Evolutionary conservation across 1,140 invertebrate genomes (phyloP).

Genomic region (Tetramorium simillimum): DNA sequence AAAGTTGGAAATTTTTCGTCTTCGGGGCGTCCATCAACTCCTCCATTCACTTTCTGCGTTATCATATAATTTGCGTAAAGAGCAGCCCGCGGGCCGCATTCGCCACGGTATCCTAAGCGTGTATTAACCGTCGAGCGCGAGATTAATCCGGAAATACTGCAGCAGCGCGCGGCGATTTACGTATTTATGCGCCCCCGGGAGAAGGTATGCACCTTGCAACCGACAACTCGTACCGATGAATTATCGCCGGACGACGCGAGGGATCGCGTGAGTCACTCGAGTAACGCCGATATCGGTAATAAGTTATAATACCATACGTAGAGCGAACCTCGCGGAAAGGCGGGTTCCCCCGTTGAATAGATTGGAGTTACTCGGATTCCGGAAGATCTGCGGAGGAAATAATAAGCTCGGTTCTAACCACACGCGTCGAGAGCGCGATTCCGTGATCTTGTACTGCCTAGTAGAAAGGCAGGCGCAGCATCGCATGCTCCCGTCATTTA

Average conservation of each 20-base stretch:
- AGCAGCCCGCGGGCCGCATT: slow-evolving; percentile 22
- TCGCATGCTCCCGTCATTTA: not conserved
- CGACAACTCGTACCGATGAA: slow-evolving; percentile 27
- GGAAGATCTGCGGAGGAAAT: slow-evolving; percentile 4
- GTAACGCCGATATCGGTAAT: slow-evolving; percentile 26
- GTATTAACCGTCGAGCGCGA: slow-evolving; percentile 14
- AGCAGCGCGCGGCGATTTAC: slow-evolving; percentile 44
- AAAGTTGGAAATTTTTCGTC: not conserved
- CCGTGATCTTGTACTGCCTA: too few relatives aligned
- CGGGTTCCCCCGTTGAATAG: not conserved
- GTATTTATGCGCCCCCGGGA: slow-evolving; percentile 46
- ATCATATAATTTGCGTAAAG: slow-evolving; percentile 31
- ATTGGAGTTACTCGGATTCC: slow-evolving; percentile 13
- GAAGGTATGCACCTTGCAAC: slow-evolving; percentile 41
- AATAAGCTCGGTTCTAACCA: slow-evolving; percentile 6
- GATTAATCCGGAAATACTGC: slow-evolving; percentile 49
- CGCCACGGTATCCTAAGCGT: slow-evolving; percentile 35
- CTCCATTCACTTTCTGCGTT: slow-evolving; percentile 29
- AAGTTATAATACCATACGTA: slow-evolving; percentile 38
- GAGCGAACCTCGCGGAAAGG: not conserved
- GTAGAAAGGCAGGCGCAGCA: not conserved
- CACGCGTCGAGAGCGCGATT: not conserved
- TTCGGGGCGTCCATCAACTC: not conserved
- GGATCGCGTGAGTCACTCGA: slow-evolving; percentile 46
- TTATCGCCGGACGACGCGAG: slow-evolving; percentile 36